Evolutionary conservation across 2,888 invertebrate species (phyloP).

Genomic region (Molorchus minor): DNA sequence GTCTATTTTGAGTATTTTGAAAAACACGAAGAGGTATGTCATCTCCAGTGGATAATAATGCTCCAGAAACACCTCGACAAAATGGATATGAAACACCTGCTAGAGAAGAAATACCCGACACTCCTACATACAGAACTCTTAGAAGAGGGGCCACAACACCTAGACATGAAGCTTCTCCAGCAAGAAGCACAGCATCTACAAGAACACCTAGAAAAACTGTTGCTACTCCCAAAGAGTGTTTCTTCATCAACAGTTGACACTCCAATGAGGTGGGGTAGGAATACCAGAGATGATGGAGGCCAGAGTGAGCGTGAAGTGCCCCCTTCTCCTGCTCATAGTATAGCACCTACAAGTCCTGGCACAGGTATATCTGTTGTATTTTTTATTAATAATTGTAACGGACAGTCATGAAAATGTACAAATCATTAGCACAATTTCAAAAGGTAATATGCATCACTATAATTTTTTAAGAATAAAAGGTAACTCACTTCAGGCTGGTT

Average conservation of each 20-base stretch:
- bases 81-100: conserved; percentile 38
- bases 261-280: conserved; percentile 64
- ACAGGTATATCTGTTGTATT: conserved; percentile 54
- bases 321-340: conserved; percentile 60
- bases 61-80: conserved; percentile 16
- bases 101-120: conserved; percentile 26
- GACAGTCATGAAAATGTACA: too few species aligned
- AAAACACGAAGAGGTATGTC: conserved; percentile 27
- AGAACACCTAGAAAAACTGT: conserved; percentile 43
- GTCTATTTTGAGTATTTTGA: too few species aligned
- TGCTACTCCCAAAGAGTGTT: conserved; percentile 50
- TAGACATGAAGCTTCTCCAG: conserved; percentile 30
- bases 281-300: conserved; percentile 54
- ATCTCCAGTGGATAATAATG: conserved; percentile 31
- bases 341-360: conserved; percentile 59
- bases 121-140: conserved; percentile 22
- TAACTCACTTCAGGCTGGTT: too few species aligned
- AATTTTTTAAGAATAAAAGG: too few species aligned
- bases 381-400: too few species aligned
- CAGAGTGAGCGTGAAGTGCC: conserved; percentile 51
- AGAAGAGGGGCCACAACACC: conserved; percentile 37
- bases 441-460: too few species aligned
- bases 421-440: too few species aligned
- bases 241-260: conserved; percentile 51
- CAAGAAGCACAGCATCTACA: conserved; percentile 35